Evolutionary conservation across 2,797 vertebrate species (phyloP).

Genomic region (Galago senegalensis): DNA sequence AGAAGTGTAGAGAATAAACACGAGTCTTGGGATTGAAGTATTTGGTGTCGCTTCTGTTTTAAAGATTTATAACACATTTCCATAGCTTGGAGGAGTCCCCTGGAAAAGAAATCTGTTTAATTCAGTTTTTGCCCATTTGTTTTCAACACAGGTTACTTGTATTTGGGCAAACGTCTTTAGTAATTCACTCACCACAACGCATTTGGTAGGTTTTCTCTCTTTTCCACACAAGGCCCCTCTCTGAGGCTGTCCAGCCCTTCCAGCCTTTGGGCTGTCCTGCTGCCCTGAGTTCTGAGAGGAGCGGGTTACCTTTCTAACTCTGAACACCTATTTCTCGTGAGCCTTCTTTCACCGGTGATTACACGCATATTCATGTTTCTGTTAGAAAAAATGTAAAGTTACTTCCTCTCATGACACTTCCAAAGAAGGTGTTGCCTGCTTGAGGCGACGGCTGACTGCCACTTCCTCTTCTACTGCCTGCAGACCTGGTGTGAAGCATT

Average conservation of each 20-base stretch:
- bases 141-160: not conserved
- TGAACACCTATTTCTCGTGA: not conserved
- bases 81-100: not conserved
- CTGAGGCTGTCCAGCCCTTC: not conserved
- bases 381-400: slow-evolving; percentile 25
- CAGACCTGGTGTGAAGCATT: not conserved
- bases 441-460: not conserved
- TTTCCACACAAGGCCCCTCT: not conserved
- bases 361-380: slow-evolving; percentile 18
- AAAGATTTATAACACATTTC: not conserved
- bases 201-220: not conserved
- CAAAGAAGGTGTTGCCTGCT: not conserved
- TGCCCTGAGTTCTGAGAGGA: not conserved
- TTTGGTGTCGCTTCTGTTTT: not conserved
- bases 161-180: not conserved
- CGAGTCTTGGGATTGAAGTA: not conserved
- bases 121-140: not conserved
- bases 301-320: not conserved
- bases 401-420: not conserved
- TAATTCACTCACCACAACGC: not conserved
- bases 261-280: not conserved
- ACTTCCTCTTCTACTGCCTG: slow-evolving; percentile 12
- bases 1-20: not conserved
- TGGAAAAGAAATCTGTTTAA: not conserved
- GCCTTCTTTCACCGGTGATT: slow-evolving; percentile 11